Conservation (phyloP, 1,140 invertebrate genomes). For the Ceratina calcarata region DNA sequence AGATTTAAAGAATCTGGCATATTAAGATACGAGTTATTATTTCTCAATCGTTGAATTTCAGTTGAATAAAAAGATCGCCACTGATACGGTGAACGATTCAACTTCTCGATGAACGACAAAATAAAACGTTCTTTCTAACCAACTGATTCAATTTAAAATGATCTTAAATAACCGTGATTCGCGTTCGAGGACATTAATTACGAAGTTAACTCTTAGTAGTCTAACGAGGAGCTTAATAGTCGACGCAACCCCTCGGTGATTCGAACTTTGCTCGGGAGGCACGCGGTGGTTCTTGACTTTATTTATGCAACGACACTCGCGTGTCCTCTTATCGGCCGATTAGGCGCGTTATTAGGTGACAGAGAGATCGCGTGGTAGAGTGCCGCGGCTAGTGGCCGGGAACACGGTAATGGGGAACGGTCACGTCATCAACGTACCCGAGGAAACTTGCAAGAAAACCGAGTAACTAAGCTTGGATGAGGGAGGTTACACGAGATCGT, state of each 20-base stretch:
- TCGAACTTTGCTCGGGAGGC: not conserved
- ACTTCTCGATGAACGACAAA: not conserved
- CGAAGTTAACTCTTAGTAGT: not conserved
- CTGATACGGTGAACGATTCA: constrained; percentile 16
- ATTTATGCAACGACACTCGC: constrained; percentile 68
- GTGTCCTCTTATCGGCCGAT: constrained; percentile 69
- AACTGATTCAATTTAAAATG: not conserved
- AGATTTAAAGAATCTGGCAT: no score
- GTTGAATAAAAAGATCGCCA: constrained; percentile 6
- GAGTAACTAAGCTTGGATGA: constrained; percentile 3
- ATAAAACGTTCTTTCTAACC: not conserved
- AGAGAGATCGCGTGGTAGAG: constrained; percentile 69
- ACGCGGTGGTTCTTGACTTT: constrained; percentile 53
- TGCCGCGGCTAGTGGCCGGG: constrained; percentile 42
- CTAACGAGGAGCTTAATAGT: not conserved
- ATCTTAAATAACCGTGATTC: not conserved
- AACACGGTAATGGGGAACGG: constrained; percentile 60
- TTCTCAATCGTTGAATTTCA: constrained; percentile 18
- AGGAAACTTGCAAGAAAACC: constrained; percentile 41
- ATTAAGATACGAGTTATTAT: not conserved
- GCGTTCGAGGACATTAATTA: not conserved
- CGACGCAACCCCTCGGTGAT: not conserved
- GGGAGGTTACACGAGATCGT: not conserved
- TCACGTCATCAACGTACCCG: constrained; percentile 60
- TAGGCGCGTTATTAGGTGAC: constrained; percentile 73